These are phyloP conservation scores for Aplocera efformata DNA, from an alignment of 2,888 invertebrate genomes.

Conservation along the genomic window DNA sequence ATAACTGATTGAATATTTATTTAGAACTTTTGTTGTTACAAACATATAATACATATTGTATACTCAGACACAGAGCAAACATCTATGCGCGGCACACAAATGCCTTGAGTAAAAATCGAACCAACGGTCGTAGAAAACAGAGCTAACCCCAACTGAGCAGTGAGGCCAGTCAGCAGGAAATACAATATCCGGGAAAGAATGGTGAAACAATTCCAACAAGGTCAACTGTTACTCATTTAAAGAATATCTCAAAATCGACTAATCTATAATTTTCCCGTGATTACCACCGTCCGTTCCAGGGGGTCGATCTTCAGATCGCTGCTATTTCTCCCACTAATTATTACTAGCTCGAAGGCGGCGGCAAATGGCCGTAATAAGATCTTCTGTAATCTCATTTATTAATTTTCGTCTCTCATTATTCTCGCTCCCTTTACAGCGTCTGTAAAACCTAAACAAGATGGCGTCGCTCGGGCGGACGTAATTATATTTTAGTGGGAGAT, in stretches of 20 bases:
- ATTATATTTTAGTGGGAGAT: conserved; percentile 45
- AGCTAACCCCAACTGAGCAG: too few relatives aligned
- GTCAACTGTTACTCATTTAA: background rate
- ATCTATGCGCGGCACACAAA: too few relatives aligned
- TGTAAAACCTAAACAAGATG: conserved; percentile 51
- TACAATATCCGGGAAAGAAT: background rate
- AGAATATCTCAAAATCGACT: conserved; percentile 13
- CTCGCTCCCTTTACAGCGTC: conserved; percentile 41
- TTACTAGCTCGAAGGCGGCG: conserved; percentile 52
- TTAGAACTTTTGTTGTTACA: too few relatives aligned
- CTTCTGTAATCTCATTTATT: conserved; percentile 60
- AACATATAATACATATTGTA: too few relatives aligned
- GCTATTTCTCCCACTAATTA: conserved; percentile 60
- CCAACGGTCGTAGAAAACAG: too few relatives aligned
- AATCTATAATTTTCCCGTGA: conserved; percentile 13
- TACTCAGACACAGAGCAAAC: too few relatives aligned
- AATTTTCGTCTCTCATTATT: conserved; percentile 50
- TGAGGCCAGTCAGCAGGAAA: too few relatives aligned
- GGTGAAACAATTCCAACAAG: background rate
- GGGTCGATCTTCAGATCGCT: conserved; percentile 25
- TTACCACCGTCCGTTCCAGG: conserved; percentile 9
- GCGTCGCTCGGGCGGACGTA: conserved; percentile 24
- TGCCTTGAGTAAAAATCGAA: too few relatives aligned
- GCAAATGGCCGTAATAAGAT: conserved; percentile 67
- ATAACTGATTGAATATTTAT: too few relatives aligned